Conservation (phyloP, 1,140 invertebrate genomes). For the Brachionus rubens region DNA sequence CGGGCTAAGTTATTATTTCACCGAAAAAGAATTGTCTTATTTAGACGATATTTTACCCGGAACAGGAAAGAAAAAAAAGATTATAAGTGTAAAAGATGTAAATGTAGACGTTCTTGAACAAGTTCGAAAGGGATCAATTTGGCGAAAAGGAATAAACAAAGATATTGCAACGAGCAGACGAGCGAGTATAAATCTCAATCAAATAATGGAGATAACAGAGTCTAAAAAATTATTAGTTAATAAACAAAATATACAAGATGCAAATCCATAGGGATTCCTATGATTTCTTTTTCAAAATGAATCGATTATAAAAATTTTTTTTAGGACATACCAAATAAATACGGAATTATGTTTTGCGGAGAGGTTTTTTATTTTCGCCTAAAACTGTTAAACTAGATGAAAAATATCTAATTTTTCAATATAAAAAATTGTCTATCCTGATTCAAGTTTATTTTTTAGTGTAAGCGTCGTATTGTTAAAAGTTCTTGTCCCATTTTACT, state of each 20-base stretch:
- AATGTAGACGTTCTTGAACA: slow-evolving; percentile 13
- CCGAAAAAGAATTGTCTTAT: slow-evolving; percentile 35
- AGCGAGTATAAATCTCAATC: neutral
- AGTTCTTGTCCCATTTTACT: too few species aligned
- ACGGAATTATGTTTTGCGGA: too few species aligned
- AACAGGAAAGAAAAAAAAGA: slow-evolving; percentile 32
- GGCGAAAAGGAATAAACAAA: neutral
- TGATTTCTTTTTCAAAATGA: too few species aligned
- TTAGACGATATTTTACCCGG: slow-evolving; percentile 45
- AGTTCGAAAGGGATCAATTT: neutral
- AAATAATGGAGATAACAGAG: neutral
- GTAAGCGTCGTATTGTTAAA: too few species aligned
- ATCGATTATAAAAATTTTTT: too few species aligned
- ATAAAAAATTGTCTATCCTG: too few species aligned
- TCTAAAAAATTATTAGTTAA: neutral
- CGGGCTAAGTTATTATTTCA: slow-evolving; percentile 34
- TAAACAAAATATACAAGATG: neutral
- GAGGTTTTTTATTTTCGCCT: too few species aligned
- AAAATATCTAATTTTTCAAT: too few species aligned
- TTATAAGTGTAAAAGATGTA: neutral
- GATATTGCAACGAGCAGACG: neutral
- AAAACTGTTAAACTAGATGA: too few species aligned
- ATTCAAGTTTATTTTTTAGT: too few species aligned
- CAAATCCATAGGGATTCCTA: too few species aligned
- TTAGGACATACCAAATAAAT: too few species aligned